Conservation (phyloP, 2,888 invertebrate genomes). For the Griposia aprilina region DNA sequence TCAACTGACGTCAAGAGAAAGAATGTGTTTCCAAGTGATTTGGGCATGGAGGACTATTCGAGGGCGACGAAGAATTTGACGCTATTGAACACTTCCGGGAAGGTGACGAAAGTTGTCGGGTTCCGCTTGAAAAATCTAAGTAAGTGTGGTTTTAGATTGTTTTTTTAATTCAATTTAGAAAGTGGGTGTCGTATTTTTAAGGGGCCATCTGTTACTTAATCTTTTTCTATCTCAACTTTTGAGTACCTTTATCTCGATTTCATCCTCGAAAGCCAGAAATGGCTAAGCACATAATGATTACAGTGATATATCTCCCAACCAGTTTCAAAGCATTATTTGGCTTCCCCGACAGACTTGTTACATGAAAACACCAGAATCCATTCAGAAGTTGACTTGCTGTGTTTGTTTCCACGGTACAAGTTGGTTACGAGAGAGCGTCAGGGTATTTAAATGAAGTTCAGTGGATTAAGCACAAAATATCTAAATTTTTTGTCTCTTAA, state of each 20-base stretch:
- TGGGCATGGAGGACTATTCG: conserved; percentile 80
- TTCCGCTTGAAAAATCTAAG: conserved; percentile 85
- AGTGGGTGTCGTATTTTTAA: conserved; percentile 2
- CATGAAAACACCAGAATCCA: neutral
- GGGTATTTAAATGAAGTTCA: neutral
- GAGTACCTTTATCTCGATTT: neutral
- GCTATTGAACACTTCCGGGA: conserved; percentile 83
- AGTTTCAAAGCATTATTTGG: neutral
- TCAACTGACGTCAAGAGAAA: conserved; percentile 79
- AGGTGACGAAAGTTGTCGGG: conserved; percentile 84
- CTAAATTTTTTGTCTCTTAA: neutral
- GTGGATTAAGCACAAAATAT: no score
- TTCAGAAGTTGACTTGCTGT: neutral
- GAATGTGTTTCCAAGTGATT: conserved; percentile 83
- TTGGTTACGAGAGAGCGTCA: neutral
- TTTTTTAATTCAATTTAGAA: conserved; percentile 38
- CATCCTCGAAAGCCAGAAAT: neutral
- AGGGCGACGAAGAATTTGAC: conserved; percentile 84
- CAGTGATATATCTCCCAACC: neutral
- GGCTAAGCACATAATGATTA: neutral
- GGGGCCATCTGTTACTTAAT: neutral
- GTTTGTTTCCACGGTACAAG: neutral
- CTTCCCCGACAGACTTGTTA: neutral
- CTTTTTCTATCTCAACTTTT: neutral
- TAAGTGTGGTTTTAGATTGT: conserved; percentile 74